Evolutionary conservation across 2,797 vertebrate species (phyloP), one percentile per base, ranked within the genome.

Genomic region (Loriculus beryllinus): DNA sequence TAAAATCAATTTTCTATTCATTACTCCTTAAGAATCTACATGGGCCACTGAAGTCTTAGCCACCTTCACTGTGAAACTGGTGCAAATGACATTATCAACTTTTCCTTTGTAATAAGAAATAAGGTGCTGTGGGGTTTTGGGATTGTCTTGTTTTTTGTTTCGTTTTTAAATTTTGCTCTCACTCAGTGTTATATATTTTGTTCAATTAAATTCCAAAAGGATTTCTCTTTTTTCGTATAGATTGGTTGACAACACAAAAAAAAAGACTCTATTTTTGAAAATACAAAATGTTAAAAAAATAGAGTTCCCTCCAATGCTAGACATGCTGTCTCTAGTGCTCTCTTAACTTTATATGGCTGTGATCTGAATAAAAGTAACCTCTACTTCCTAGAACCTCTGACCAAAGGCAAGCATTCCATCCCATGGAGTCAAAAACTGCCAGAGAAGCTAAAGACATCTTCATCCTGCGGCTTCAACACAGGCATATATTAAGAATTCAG

Each of bases 91-190:
- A 5, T 29, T 62, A 75, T 35, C 5, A 87, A 81, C 54, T 77
- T 80, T 77, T 54, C 19, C 74, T 90, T 63, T 59, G 26, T 21
- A 70, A 37, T 12, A 71, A 52, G 37, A 39, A 70, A 62, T 48
- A 35, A 28, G 0, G 1, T 0, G 3, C 11, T 15, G 35, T 39
- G 21, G 14, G 7, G 20, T 5, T 3, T 2, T 37, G 23, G 11
- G n/a, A 21, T 57, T 57, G 4, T 23, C 35, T 56, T 10, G 6
- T 2, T 15, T 37, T 6, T 16, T 22, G 56, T 51, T 47, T 52
- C 7, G 2, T 2, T 74, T 59, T 16, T 26, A n/a, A 10, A 65
- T 35, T 72, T 13, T 71, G 0, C 39, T 81, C 9, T 81, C 3
- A 2, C 8, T 62, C 3, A 5, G 25, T 18, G 6, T 62, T 51